These are phyloP conservation scores for Molossus molossus DNA, from an alignment of 2,797 vertebrate genomes.

Conservation along the genomic window DNA sequence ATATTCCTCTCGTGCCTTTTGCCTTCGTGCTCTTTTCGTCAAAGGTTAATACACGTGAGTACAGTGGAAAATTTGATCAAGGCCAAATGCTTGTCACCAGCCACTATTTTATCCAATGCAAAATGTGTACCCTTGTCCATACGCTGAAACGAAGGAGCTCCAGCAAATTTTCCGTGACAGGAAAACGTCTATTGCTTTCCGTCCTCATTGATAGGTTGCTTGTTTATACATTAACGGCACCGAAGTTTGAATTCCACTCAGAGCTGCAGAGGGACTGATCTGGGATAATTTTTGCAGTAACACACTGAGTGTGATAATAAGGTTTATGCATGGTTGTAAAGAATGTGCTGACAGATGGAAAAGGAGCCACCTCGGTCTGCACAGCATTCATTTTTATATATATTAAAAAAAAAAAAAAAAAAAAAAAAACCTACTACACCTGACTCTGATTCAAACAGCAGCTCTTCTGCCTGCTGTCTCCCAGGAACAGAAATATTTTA, in stretches of 20 bases:
- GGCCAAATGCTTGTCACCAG: slow-evolving; percentile 76
- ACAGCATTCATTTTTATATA: slow-evolving; percentile 85
- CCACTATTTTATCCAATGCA: slow-evolving; percentile 78
- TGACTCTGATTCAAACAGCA: slow-evolving; percentile 85
- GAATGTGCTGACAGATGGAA: slow-evolving; percentile 91
- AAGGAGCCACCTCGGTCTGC: slow-evolving; percentile 86
- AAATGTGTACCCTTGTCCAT: slow-evolving; percentile 84
- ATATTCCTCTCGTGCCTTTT: slow-evolving; percentile 45
- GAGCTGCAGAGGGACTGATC: slow-evolving; percentile 83
- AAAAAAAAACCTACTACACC: slow-evolving; percentile 77
- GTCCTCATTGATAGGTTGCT: slow-evolving; percentile 63
- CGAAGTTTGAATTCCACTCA: slow-evolving; percentile 81
- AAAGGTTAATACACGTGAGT: slow-evolving; percentile 83
- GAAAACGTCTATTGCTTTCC: not conserved
- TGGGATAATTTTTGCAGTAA: slow-evolving; percentile 88
- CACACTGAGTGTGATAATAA: slow-evolving; percentile 89
- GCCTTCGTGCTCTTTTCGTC: slow-evolving; percentile 77
- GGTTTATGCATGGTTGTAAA: slow-evolving; percentile 90
- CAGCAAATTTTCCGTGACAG: slow-evolving; percentile 79
- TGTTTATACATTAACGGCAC: slow-evolving; percentile 78
- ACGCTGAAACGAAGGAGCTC: slow-evolving; percentile 61
- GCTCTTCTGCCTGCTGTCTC: slow-evolving; percentile 77
- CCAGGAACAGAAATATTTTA: slow-evolving; percentile 82
- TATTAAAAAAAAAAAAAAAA: slow-evolving; percentile 52
- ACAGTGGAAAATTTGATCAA: slow-evolving; percentile 70